Percentiles rank a stretch among this genome's conserved stretches.
phyloP scores from a whole-genome alignment of 2,888 invertebrate genomes.

The Cylindroiulus punctatus region DNA sequence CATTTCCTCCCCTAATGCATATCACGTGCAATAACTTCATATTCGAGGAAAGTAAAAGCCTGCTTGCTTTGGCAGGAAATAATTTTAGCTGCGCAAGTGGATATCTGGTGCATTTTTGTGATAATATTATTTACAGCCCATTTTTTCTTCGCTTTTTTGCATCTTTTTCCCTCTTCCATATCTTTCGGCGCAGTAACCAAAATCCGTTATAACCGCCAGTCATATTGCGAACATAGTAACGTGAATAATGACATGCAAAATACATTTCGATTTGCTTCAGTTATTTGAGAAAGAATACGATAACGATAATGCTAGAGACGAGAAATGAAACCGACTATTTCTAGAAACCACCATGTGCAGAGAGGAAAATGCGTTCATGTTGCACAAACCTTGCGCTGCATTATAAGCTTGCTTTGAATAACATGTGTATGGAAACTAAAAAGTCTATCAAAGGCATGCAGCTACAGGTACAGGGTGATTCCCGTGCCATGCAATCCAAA shows the following conservation, averaged over 20 bases:
- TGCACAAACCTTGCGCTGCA: neutral
- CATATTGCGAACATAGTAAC: constrained; percentile 24
- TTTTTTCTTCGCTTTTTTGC: neutral
- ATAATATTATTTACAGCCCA: constrained; percentile 35
- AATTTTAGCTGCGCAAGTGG: neutral
- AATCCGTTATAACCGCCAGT: constrained; percentile 27
- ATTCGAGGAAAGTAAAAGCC: neutral
- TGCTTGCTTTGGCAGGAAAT: neutral
- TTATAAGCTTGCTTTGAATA: too few relatives aligned
- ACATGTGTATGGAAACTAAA: too few relatives aligned
- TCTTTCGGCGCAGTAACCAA: neutral
- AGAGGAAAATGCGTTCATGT: neutral
- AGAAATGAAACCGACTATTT: constrained; percentile 15
- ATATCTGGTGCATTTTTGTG: constrained; percentile 40
- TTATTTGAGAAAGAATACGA: constrained; percentile 31
- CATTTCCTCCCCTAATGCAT: neutral
- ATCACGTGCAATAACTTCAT: neutral
- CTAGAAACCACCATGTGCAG: neutral
- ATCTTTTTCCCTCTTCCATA: neutral
- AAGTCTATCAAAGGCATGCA: too few relatives aligned
- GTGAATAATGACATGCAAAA: constrained; percentile 45
- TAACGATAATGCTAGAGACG: neutral
- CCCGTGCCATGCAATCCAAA: too few relatives aligned
- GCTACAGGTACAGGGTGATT: too few relatives aligned
- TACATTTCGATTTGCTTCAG: constrained; percentile 43